phyloP scores from a whole-genome alignment of 2,888 invertebrate genomes.

The Sturmia bella region DNA sequence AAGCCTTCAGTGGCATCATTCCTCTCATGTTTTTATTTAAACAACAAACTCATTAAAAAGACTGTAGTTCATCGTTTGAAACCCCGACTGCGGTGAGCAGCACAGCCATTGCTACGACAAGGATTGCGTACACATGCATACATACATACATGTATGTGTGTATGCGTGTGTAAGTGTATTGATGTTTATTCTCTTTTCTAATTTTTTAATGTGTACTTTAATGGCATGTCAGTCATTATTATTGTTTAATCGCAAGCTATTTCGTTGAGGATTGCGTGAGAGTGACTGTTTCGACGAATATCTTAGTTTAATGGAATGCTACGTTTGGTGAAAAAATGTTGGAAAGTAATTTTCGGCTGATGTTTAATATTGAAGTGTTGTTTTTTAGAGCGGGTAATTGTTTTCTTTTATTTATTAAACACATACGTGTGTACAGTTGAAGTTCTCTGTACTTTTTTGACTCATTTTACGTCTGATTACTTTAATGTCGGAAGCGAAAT shows the following conservation, averaged over 20 bases:
- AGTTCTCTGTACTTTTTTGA: too few species aligned
- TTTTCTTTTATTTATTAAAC: too few species aligned
- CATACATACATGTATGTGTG: not conserved
- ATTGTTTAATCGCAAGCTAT: constrained; percentile 59
- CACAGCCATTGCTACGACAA: not conserved
- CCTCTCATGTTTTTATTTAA: not conserved
- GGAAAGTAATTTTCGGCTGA: too few species aligned
- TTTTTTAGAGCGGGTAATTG: too few species aligned
- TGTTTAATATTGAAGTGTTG: too few species aligned
- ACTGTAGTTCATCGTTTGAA: not conserved
- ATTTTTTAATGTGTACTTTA: constrained; percentile 36
- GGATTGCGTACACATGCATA: not conserved
- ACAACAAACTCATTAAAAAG: not conserved
- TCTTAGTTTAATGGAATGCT: not conserved
- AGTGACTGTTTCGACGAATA: not conserved
- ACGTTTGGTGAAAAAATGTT: too few species aligned
- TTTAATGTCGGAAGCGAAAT: too few species aligned
- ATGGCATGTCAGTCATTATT: constrained; percentile 69
- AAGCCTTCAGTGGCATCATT: too few species aligned
- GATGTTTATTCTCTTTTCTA: constrained; percentile 3
- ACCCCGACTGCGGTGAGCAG: not conserved
- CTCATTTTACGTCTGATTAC: too few species aligned
- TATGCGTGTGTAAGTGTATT: not conserved
- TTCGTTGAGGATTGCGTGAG: constrained; percentile 32
- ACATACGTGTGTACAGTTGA: too few species aligned